Percentiles rank a stretch among this genome's conserved stretches.
These are phyloP conservation scores for Apocheima hispidaria DNA, from an alignment of 2,888 invertebrate species.

Conservation along the genomic window DNA sequence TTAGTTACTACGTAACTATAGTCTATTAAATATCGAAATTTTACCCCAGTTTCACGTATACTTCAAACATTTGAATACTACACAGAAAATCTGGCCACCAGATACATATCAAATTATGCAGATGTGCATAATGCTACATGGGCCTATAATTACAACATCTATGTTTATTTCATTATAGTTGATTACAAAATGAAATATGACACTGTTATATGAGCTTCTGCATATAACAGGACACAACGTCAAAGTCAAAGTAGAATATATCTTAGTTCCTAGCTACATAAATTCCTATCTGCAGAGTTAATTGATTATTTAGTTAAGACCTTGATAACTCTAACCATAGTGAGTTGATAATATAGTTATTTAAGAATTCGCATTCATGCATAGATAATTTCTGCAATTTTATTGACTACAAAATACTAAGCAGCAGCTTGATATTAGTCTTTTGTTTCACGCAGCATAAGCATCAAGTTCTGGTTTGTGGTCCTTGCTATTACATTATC, in stretches of 20 bases:
- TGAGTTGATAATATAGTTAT: no score
- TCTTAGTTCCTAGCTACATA: background rate
- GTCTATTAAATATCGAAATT: no score
- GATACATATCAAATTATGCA: no score
- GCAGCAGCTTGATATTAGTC: background rate
- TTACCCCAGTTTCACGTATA: no score
- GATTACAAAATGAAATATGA: slow-evolving; percentile 12
- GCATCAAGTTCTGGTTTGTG: slow-evolving; percentile 2
- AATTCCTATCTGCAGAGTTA: background rate
- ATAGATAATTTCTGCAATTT: slow-evolving; percentile 2
- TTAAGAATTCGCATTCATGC: background rate
- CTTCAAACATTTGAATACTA: no score
- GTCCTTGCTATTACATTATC: slow-evolving; percentile 1
- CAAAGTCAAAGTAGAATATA: background rate
- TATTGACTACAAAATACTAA: background rate
- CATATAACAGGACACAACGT: background rate
- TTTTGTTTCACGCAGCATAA: slow-evolving; percentile 9
- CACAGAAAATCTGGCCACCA: no score
- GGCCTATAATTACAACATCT: background rate
- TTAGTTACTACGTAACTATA: background rate
- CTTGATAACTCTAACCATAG: slow-evolving; percentile 6
- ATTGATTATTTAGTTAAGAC: slow-evolving; percentile 7
- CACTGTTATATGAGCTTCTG: slow-evolving; percentile 6
- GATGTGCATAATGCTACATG: background rate
- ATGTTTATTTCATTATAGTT: slow-evolving; percentile 5